Percentiles rank a stretch among this genome's conserved stretches.
Conservation (phyloP, 2,113 vertebrate species). For the Proteles cristata region DNA sequence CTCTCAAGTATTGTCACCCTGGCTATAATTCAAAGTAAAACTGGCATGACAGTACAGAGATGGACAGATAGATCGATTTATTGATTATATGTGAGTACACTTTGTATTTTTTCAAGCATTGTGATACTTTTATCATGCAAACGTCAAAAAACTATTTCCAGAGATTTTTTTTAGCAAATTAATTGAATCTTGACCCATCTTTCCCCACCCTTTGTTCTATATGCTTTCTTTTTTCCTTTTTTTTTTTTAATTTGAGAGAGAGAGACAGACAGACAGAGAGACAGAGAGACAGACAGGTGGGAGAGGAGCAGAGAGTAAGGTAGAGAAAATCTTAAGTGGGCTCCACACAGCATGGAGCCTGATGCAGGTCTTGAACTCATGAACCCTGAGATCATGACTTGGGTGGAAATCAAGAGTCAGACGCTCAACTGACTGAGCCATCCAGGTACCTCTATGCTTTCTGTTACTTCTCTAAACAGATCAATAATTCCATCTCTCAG, state of each 20-base stretch:
- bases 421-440: no score
- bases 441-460: background rate
- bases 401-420: no score
- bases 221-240: conserved; percentile 10
- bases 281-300: no score
- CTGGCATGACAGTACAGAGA: background rate
- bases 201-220: background rate
- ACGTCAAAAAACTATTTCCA: background rate
- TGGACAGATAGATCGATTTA: background rate
- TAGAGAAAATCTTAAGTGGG: no score
- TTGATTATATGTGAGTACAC: background rate
- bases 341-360: no score
- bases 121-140: background rate
- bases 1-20: background rate
- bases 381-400: no score
- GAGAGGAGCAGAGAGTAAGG: no score
- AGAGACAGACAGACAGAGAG: no score
- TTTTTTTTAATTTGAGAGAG: no score
- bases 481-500: background rate
- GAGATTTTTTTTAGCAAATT: background rate
- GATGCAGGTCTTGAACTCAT: no score
- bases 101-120: background rate
- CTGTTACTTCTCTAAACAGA: background rate
- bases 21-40: background rate
- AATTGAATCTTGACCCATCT: background rate